phyloP scores from a whole-genome alignment of 2,888 invertebrate genomes.

The Antitype chi region DNA sequence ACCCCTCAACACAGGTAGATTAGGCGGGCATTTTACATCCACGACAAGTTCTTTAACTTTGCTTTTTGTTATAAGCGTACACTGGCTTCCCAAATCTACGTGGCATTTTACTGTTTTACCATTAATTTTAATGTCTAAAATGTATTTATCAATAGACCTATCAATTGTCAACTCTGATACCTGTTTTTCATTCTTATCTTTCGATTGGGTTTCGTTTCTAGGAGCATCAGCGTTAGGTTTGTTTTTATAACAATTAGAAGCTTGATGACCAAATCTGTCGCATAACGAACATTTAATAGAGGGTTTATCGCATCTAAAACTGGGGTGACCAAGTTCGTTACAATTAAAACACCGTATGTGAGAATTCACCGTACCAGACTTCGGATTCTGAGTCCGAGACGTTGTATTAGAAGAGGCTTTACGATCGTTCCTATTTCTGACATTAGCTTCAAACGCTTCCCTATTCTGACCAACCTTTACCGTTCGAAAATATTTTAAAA shows the following conservation, averaged over 20 bases:
- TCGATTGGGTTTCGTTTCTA: not conserved
- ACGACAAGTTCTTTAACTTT: not conserved
- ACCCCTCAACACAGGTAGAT: not conserved
- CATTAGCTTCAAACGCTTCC: conserved; percentile 8
- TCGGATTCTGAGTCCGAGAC: not conserved
- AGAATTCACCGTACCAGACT: not conserved
- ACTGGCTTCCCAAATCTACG: not conserved
- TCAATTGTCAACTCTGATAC: not conserved
- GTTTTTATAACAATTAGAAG: not conserved
- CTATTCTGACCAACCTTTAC: conserved; percentile 39
- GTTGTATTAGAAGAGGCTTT: not conserved
- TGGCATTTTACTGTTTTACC: too few species aligned
- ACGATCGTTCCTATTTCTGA: not conserved
- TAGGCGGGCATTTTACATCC: not conserved
- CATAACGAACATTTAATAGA: not conserved
- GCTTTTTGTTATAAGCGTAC: too few species aligned
- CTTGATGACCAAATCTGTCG: not conserved
- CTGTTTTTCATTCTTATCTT: not conserved
- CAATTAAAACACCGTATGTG: conserved; percentile 39
- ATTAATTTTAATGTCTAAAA: too few species aligned
- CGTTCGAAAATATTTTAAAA: conserved; percentile 51
- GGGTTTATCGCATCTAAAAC: conserved; percentile 49
- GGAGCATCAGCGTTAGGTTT: not conserved
- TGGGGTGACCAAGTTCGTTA: conserved; percentile 54
- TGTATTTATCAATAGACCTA: not conserved